Evolutionary conservation across 1,140 invertebrate species (phyloP).

Genomic region (Hyphantria cunea): DNA sequence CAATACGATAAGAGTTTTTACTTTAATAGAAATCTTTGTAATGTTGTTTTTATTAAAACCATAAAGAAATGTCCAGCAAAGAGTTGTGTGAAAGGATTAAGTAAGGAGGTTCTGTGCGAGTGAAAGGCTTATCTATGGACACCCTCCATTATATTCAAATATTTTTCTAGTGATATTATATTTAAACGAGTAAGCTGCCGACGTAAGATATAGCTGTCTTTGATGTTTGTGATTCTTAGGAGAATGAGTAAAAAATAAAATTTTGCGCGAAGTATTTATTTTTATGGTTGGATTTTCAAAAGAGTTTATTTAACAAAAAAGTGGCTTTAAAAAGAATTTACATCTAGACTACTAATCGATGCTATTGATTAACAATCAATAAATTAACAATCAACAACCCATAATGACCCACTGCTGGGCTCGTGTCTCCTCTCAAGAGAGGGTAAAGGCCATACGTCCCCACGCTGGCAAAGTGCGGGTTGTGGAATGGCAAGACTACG

Average conservation of each 20-base stretch:
- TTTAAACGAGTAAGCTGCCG: constrained; percentile 53
- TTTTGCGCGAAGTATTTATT: constrained; percentile 29
- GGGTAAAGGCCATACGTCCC: too few relatives aligned
- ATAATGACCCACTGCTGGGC: too few relatives aligned
- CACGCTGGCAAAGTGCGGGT: too few relatives aligned
- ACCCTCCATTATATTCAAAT: constrained; percentile 66
- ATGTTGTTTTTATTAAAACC: constrained; percentile 14
- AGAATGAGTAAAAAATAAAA: constrained; percentile 24
- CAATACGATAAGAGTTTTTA: constrained; percentile 1
- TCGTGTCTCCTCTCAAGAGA: too few relatives aligned
- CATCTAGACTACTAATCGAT: too few relatives aligned
- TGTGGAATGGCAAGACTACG: too few relatives aligned
- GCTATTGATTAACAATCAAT: too few relatives aligned
- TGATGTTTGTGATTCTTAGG: constrained; percentile 50
- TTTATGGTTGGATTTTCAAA: constrained; percentile 21
- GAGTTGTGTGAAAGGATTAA: constrained; percentile 50
- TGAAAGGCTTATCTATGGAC: constrained; percentile 61
- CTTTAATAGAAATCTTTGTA: neutral
- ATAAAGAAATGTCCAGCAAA: constrained; percentile 65
- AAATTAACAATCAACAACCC: too few relatives aligned
- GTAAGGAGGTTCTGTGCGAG: constrained; percentile 47
- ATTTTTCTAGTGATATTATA: constrained; percentile 77
- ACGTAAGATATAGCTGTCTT: constrained; percentile 50
- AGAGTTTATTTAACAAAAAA: too few relatives aligned
- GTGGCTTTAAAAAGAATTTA: too few relatives aligned